These are phyloP conservation scores for Drosophila baimaii DNA, from an alignment of 1,140 invertebrate species.

Conservation along the genomic window DNA sequence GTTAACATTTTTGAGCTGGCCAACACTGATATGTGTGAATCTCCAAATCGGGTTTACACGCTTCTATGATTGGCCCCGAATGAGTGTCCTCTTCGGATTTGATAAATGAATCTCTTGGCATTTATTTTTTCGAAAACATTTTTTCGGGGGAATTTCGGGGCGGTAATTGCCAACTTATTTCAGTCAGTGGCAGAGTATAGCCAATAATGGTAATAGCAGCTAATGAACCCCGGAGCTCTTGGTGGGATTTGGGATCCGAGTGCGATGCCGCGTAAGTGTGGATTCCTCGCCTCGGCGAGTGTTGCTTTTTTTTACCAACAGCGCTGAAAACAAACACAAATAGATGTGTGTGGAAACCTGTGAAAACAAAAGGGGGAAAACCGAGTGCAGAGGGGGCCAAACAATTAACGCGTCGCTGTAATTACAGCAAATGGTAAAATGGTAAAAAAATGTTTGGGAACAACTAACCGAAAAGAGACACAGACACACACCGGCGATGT, in stretches of 20 bases:
- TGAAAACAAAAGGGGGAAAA: conserved; percentile 41
- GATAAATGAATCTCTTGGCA: conserved; percentile 31
- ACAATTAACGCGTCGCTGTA: conserved; percentile 79
- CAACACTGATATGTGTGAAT: conserved; percentile 3
- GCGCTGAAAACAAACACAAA: conserved; percentile 71
- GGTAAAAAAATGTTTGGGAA: conserved; percentile 61
- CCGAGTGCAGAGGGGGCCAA: conserved; percentile 65
- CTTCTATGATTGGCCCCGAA: conserved; percentile 19
- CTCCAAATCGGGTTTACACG: conserved; percentile 6
- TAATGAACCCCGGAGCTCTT: conserved; percentile 59
- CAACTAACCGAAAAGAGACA: conserved; percentile 47
- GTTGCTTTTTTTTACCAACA: conserved; percentile 49
- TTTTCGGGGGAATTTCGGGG: conserved; percentile 14
- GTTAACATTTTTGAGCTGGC: conserved; percentile 4
- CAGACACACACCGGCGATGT: conserved; percentile 2
- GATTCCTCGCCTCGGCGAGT: conserved; percentile 69
- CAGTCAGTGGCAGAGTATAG: conserved; percentile 5
- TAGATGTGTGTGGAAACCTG: conserved; percentile 46
- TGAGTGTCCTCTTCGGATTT: conserved; percentile 38
- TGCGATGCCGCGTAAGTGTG: conserved; percentile 71
- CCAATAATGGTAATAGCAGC: conserved; percentile 66
- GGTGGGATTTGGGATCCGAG: conserved; percentile 20
- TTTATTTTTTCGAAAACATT: conserved; percentile 8
- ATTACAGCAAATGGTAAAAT: conserved; percentile 68
- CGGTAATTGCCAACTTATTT: conserved; percentile 45